A percentile compares a stretch with the other conserved stretches of the same genome.
Evolutionary conservation across 2,888 invertebrate species (phyloP).

Genomic region (Minunthozetes semirufus): DNA sequence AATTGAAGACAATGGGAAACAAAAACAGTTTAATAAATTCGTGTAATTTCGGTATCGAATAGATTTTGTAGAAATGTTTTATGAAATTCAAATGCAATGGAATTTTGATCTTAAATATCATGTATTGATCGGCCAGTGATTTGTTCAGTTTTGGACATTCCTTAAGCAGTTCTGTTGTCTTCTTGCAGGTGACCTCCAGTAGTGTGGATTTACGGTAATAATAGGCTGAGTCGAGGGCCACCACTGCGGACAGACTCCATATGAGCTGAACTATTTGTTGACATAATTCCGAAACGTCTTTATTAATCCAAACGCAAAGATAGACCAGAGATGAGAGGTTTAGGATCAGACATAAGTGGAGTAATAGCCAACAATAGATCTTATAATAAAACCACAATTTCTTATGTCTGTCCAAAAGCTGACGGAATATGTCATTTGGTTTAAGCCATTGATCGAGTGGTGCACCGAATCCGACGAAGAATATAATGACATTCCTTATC

Average conservation of each 20-base stretch:
- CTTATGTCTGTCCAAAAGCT: not conserved
- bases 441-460: slow-evolving; percentile 16
- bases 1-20: slow-evolving; percentile 22
- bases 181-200: slow-evolving; percentile 1
- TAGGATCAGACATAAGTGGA: not conserved
- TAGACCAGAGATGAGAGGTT: slow-evolving; percentile 21
- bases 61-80: slow-evolving; percentile 25
- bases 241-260: slow-evolving; percentile 13
- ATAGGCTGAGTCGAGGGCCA: slow-evolving; percentile 4
- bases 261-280: slow-evolving; percentile 19
- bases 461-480: slow-evolving; percentile 10
- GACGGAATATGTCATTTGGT: not conserved
- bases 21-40: not conserved
- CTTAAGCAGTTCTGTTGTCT: not conserved
- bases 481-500: slow-evolving; percentile 10
- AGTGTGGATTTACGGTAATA: slow-evolving; percentile 1
- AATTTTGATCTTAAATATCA: slow-evolving; percentile 5
- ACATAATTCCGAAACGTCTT: slow-evolving; percentile 16
- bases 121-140: not conserved
- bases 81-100: slow-evolving; percentile 23
- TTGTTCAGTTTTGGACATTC: not conserved
- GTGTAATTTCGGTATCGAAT: not conserved
- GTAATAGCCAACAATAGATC: slow-evolving; percentile 18
- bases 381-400: slow-evolving; percentile 2
- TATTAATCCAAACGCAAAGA: slow-evolving; percentile 14